Evolutionary conservation across 2,113 vertebrate genomes (phyloP), one percentile per base, ranked within the genome.

Genomic region (Grantiella picta): DNA sequence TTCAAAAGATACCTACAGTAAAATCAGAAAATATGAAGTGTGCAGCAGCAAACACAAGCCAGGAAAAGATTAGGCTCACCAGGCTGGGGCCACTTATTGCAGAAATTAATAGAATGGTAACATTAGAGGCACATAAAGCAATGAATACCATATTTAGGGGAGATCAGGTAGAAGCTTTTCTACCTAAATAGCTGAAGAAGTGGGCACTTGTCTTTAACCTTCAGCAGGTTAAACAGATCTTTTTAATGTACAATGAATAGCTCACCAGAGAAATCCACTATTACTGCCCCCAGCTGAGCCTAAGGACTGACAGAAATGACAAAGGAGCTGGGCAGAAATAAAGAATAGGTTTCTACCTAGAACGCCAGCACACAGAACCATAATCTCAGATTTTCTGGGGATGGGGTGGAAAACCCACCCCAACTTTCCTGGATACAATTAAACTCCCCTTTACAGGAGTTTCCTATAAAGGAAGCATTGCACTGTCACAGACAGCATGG

Each of bases 401-500:
- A 54, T 7, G 9, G 1, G 1, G 21, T 0, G 7, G 1, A 3
- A 4, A 18, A 36, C 12, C 4, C 25, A 21, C 3, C 7, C 27
- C 42, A 49, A 5, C 23, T 25, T 92, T 72, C 29, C 60, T 11
- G 20, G 29, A 60, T 1, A 2, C 20, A 28, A n/a, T 59, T 44
- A 57, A 82, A 28, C 6, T 36, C 7, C 13, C 19, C 25, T 61
- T 75, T 38, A 86, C 12, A 61, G 61, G 14, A 81, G 64, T 19
- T 63, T 82, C 35, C 44, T 56, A 5, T 20, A 52, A 77, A 60
- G n/a, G 40, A 79, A 77, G 33, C 82, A 66, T 0, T 47, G 53
- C 61, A 54, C 38, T 52, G 13, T 45, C 68, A 60, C 75, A 92
- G 86, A 66, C 40, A 84, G 72, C 27, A 64, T 7, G 45, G 59